Evolutionary conservation across 2,113 vertebrate species (phyloP).

Genomic region (Nesogale talazaci): DNA sequence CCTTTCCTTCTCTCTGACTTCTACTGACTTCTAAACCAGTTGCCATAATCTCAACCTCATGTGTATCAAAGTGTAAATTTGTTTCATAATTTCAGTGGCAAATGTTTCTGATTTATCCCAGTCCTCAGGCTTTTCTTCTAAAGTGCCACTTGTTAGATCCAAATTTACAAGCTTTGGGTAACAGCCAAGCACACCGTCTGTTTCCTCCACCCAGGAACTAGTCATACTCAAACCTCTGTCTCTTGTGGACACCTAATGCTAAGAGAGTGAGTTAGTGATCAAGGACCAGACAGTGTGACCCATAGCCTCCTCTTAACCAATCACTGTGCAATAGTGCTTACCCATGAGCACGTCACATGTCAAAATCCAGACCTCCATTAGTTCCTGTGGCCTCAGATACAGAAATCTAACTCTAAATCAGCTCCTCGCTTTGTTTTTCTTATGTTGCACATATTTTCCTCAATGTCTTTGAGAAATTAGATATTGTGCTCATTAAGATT

Average conservation of each 20-base stretch:
- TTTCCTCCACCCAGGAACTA: not conserved
- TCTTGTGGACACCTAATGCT: not conserved
- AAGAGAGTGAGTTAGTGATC: not conserved
- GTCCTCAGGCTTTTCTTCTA: not conserved
- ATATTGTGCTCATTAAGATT: conserved; percentile 26
- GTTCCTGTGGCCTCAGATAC: not conserved
- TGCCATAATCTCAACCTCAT: not conserved
- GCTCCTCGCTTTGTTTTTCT: not conserved
- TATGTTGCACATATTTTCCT: not conserved
- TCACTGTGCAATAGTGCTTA: not conserved
- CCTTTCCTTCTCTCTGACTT: not conserved
- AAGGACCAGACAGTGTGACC: not conserved
- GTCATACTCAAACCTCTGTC: not conserved
- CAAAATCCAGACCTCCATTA: not conserved
- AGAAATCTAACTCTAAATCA: not conserved
- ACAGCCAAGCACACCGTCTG: not conserved
- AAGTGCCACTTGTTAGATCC: not conserved
- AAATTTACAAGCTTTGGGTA: not conserved
- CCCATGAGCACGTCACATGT: not conserved
- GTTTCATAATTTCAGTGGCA: too few relatives aligned
- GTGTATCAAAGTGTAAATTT: not conserved
- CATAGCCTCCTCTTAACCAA: not conserved
- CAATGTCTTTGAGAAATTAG: conserved; percentile 34
- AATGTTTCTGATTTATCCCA: too few relatives aligned
- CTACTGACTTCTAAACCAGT: not conserved